phyloP scores from a whole-genome alignment of 2,113 vertebrate species.

The Rhabdornis inornatus region DNA sequence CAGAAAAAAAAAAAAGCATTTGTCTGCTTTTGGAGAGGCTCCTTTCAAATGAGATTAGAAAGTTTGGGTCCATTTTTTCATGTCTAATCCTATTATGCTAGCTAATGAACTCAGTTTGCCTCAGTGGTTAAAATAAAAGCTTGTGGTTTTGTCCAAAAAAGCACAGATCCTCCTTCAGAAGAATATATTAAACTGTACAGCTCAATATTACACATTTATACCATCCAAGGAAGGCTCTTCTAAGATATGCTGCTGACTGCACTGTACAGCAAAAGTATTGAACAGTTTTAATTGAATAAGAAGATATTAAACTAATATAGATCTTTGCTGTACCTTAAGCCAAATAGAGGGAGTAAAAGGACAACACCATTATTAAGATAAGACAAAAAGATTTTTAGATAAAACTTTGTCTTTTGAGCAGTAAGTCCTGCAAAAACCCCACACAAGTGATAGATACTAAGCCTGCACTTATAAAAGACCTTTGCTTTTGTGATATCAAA shows the following conservation, averaged over 20 bases:
- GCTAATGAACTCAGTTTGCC: slow-evolving; percentile 63
- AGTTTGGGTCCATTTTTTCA: slow-evolving; percentile 37
- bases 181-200: slow-evolving; percentile 1
- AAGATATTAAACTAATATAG: slow-evolving; percentile 54
- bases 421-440: not conserved
- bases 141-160: slow-evolving; percentile 31
- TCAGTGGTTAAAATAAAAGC: slow-evolving; percentile 58
- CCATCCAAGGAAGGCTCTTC: not conserved
- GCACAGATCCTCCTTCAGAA: slow-evolving; percentile 38
- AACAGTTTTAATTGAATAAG: slow-evolving; percentile 44
- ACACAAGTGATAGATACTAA: not conserved
- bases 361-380: slow-evolving; percentile 32
- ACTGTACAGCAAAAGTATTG: not conserved
- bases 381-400: slow-evolving; percentile 50
- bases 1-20: slow-evolving; percentile 33
- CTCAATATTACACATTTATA: not conserved
- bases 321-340: slow-evolving; percentile 33
- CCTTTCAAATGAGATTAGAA: slow-evolving; percentile 64
- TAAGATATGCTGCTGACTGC: not conserved
- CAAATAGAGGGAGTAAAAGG: slow-evolving; percentile 40
- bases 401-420: slow-evolving; percentile 23
- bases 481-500: not conserved
- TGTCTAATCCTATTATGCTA: slow-evolving; percentile 66
- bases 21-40: slow-evolving; percentile 50
- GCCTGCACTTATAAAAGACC: not conserved